Evolutionary conservation across 2,888 invertebrate genomes (phyloP).

Genomic region (Protodeltote pygarga): DNA sequence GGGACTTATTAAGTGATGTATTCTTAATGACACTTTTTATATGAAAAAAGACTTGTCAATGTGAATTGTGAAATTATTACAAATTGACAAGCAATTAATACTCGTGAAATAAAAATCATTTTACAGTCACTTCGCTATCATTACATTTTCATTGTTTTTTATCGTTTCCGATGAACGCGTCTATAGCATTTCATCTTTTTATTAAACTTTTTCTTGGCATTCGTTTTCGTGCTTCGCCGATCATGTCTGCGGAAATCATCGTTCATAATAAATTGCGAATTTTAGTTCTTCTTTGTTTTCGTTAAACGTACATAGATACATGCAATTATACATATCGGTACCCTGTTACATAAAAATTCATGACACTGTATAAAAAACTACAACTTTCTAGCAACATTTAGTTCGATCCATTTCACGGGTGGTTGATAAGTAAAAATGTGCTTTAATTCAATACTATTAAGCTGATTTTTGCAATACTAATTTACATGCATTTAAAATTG

Average conservation of each 20-base stretch:
- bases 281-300: slow-evolving; percentile 19
- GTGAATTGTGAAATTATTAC: too few species aligned
- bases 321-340: slow-evolving; percentile 53
- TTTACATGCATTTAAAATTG: background rate
- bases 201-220: slow-evolving; percentile 16
- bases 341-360: slow-evolving; percentile 64
- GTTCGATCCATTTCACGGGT: slow-evolving; percentile 22
- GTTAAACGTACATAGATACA: slow-evolving; percentile 39
- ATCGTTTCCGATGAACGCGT: slow-evolving; percentile 7
- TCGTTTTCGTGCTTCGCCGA: slow-evolving; percentile 27
- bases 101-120: slow-evolving; percentile 2
- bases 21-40: too few species aligned
- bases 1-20: too few species aligned
- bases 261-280: slow-evolving; percentile 5
- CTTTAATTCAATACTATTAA: slow-evolving; percentile 7
- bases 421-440: slow-evolving; percentile 25
- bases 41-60: too few species aligned
- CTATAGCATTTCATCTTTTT: slow-evolving; percentile 16
- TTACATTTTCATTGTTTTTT: slow-evolving; percentile 19
- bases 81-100: too few species aligned
- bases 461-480: slow-evolving; percentile 6
- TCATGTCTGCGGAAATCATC: slow-evolving; percentile 30
- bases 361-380: slow-evolving; percentile 68
- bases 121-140: slow-evolving; percentile 7
- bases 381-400: slow-evolving; percentile 57